Evolutionary conservation across 1,140 invertebrate genomes (phyloP), one percentile per base, ranked within the genome.

Genomic region (Danaus plexippus): DNA sequence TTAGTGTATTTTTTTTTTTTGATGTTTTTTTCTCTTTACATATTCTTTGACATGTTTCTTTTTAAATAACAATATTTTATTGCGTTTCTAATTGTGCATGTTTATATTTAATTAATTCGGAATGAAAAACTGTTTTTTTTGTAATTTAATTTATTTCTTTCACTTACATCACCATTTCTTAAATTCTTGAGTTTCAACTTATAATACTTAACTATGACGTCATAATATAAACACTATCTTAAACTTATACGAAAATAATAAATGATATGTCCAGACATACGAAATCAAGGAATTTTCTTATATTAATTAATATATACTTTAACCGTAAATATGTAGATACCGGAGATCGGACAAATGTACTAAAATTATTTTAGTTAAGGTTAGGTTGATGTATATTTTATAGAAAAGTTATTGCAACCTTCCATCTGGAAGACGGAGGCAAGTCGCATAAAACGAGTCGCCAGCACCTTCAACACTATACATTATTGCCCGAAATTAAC

Each of bases 181-280:
- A 82, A 80, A 82, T 82, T 85, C 78, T 82, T 75, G 74, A 80
- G 72, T 82, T 80, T 70, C 69, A 82, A 74, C 82, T 84, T 80
- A 83, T 62, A 73, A 80, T 77, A 83, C 80, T 84, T 86, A 84
- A 73, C 76, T 84, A 83, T 73, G 67, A 84, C 74, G 78, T 80
- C 75, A 69, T 78, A 68, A 77, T 73, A 80, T 80, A 81, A 81
- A 86, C 77, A 83, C 76, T 83, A 81, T 74, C 80, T 80, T 85
- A 79, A 54, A 73, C 54, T 64, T 80, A 77, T 69, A 67, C 70
- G 70, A 32, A 32, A 3, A 6, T 32, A 32, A 32, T 32, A 61
- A 80, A 75, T 84, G 78, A 84, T 86, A 81, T 84, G 77, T 86
- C 77, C 73, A 68, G 66, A 86, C 54, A 75, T 59, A 71, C 66